A percentile compares a stretch with the other conserved stretches of the same genome.
Conservation (phyloP, 2,888 invertebrate genomes). For the Polydrusus tereticollis region DNA sequence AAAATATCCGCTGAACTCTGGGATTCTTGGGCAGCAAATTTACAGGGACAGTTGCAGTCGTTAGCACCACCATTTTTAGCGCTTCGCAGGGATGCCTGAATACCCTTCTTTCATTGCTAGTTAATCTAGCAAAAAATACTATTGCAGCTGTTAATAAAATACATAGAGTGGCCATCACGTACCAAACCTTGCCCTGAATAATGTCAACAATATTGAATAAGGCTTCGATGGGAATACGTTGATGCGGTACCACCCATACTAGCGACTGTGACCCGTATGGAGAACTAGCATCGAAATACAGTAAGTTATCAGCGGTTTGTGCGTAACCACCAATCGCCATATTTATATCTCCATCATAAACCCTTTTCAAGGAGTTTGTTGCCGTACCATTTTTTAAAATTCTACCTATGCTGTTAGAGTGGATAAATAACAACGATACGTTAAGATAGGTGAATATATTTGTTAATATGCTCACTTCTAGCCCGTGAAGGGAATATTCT, state of each 20-base stretch:
- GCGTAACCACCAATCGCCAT: slow-evolving; percentile 61
- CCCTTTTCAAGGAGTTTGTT: slow-evolving; percentile 55
- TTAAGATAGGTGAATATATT: slow-evolving; percentile 50
- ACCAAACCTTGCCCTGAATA: slow-evolving; percentile 3
- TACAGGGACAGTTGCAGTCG: slow-evolving; percentile 52
- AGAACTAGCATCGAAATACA: slow-evolving; percentile 58
- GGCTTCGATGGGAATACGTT: slow-evolving; percentile 44
- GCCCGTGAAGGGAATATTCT: slow-evolving; percentile 39
- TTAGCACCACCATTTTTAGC: slow-evolving; percentile 49
- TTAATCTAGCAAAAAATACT: background rate
- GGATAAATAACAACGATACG: slow-evolving; percentile 43
- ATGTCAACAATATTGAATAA: slow-evolving; percentile 15
- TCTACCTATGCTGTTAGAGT: slow-evolving; percentile 22
- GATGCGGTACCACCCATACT: slow-evolving; percentile 61
- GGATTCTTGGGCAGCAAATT: slow-evolving; percentile 53
- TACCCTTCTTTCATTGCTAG: slow-evolving; percentile 1
- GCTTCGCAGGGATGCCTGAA: slow-evolving; percentile 41
- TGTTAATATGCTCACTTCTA: slow-evolving; percentile 51
- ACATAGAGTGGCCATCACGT: background rate
- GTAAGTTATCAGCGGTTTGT: slow-evolving; percentile 55
- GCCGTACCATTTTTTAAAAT: slow-evolving; percentile 53
- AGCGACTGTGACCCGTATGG: slow-evolving; percentile 60
- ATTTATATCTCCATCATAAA: slow-evolving; percentile 55
- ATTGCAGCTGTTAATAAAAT: slow-evolving; percentile 13
- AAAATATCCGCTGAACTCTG: slow-evolving; percentile 52